Evolutionary conservation across 2,888 invertebrate genomes (phyloP), one percentile per base, ranked within the genome.

Genomic region (Plemyria rubiginata): DNA sequence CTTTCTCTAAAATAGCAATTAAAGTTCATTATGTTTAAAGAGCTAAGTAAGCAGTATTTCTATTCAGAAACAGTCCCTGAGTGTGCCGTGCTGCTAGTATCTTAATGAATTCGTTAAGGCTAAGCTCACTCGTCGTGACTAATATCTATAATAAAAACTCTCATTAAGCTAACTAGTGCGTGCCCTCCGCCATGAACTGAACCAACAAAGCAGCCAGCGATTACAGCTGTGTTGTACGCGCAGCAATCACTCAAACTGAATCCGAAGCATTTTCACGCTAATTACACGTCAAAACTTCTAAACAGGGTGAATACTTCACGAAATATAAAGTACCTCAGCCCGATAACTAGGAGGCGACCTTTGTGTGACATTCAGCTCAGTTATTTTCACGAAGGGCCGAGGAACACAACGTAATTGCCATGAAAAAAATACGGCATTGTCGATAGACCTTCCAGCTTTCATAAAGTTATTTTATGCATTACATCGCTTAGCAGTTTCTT

Each of bases 241-340:
- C 36, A 59, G 54, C 53, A 55, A 58, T 52, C 40, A 51, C 53
- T 58, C 60, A 51, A 54, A 28, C 49, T 45, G 46, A 48, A 56
- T 52, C 41, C 32, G 41, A 60, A 60, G 60, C 32, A 60, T 60
- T 60, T 59, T 48, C 52, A 54, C 41, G 60, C 53, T 60, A 60
- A 60, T 60, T 60, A 60, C 53, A 53, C 54, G 60, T 54, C 54
- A 60, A 32, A 60, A 54, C 60, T 60, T 60, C 54, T 11, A 60
- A 60, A 54, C 22, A 49, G 48, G 49, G 48, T 43, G 60, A 54
- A 54, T 60, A 49, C 60, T 60, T 60, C 41, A 54, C 53, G 48
- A 40, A 48, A 53, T 38, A 38, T 53, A 15, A 59, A 48, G 46
- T 59, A 53, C 48, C 45, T 43, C 46, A 29, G 15, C 29, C 38